Evolutionary conservation across 1,140 invertebrate species (phyloP).

Genomic region (Anoplolepis gracilipes): DNA sequence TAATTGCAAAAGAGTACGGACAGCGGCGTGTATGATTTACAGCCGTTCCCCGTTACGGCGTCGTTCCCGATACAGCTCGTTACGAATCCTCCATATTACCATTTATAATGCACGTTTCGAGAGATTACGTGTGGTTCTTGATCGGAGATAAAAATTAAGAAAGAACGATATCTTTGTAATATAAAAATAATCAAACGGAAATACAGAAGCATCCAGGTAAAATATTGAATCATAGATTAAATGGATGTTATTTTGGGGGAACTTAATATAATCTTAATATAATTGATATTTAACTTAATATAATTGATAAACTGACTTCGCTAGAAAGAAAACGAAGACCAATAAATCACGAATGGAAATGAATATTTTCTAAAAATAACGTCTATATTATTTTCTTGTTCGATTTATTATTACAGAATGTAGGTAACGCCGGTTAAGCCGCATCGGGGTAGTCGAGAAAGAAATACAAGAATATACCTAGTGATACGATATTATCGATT

Average conservation of each 20-base stretch:
- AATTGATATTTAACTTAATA: no score
- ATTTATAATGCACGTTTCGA: conserved; percentile 24
- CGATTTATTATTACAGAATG: conserved; percentile 25
- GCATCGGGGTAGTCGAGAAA: conserved; percentile 2
- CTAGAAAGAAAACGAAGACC: background rate
- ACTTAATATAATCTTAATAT: background rate
- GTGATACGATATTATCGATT: conserved; percentile 77
- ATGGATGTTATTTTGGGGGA: background rate
- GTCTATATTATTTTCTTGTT: background rate
- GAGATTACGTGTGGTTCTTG: conserved; percentile 26
- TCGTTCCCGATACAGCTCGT: conserved; percentile 69
- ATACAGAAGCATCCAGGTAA: background rate
- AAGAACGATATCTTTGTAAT: background rate
- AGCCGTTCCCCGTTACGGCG: conserved; percentile 60
- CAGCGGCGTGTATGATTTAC: conserved; percentile 65
- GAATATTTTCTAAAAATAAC: background rate
- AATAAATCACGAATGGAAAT: conserved; percentile 1
- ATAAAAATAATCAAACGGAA: background rate
- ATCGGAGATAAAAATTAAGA: conserved; percentile 15
- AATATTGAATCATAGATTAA: background rate
- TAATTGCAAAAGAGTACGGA: conserved; percentile 73
- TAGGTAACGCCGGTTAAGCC: background rate
- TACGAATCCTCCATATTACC: conserved; percentile 64
- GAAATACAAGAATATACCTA: conserved; percentile 26
- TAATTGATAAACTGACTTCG: background rate